Base-by-base conservation (phyloP, 2,888 invertebrate genomes). In the Acleris holmiana region DNA sequence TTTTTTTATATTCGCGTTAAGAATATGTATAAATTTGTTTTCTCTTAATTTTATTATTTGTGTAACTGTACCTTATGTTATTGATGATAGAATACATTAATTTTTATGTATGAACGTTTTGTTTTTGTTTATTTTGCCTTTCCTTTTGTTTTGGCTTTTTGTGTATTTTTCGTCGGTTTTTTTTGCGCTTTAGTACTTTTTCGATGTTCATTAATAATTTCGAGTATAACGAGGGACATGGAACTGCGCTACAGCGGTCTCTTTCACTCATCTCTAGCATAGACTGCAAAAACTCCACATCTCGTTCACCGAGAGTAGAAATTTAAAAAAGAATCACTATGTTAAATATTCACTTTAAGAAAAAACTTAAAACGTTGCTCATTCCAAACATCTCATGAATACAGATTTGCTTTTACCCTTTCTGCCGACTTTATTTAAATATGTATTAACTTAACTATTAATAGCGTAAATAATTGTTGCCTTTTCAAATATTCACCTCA, bases 11-110 rank as follows among this genome's bases (percentile, higher is more conserved):
- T 86, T 89, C 85, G 88, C 86, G 86, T 91, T 91, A 91, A 91
- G 90, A 84, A 85, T 91, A 90, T 90, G 89, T 91, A 91, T 89
- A 91, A 91, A 90, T 86, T 91, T 91, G 91, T 91, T 92, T 92
- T 91, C 85, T 83, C 86, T 78, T 91, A 89, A 91, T 91, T 90
- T 91, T 92, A 90, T 91, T 91, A 87, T 90, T 88, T 88, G 89
- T 91, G 91, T 91, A 90, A 90, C 86, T 89, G 89, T 89, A 89
- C 88, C 82, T 84, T 91, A 91, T 91, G 91, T 91, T 91, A 91
- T 91, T 89, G 90, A 91, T 87, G 83, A 91, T 91, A 92, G 89
- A 92, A 91, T 92, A 91, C 91, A 92, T 82, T 91, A 88, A 90
- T 91, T 91, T 91, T 91, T 91, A 92, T 91, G 91, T 92, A 92